Conservation (phyloP, 2,113 vertebrate species). For the Oryzias curvinotus region DNA sequence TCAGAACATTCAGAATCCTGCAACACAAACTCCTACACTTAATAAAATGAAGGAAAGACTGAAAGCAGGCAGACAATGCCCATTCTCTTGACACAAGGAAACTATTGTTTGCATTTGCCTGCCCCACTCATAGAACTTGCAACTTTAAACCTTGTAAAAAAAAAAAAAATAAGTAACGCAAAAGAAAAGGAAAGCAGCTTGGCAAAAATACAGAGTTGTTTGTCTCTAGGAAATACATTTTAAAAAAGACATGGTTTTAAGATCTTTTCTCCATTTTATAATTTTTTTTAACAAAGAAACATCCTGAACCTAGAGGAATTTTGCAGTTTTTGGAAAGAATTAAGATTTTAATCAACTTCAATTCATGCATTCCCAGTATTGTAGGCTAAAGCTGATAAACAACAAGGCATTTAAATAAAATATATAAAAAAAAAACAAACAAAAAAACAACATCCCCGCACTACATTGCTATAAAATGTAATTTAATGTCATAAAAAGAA, state of each 20-base stretch:
- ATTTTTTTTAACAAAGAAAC: neutral
- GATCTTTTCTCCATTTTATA: neutral
- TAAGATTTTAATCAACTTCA: no score
- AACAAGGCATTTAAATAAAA: no score
- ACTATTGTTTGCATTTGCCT: slow-evolving; percentile 62
- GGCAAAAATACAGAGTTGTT: slow-evolving; percentile 28
- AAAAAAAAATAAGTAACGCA: neutral
- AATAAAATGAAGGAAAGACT: slow-evolving; percentile 66
- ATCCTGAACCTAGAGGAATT: no score
- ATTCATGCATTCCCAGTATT: no score
- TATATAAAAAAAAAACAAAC: no score
- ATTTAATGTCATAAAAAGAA: no score
- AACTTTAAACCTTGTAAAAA: slow-evolving; percentile 42
- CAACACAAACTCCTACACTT: slow-evolving; percentile 69
- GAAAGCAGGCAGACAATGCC: slow-evolving; percentile 45
- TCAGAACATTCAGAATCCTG: slow-evolving; percentile 60
- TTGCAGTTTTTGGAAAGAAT: no score
- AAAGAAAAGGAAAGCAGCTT: slow-evolving; percentile 27
- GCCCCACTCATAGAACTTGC: slow-evolving; percentile 39
- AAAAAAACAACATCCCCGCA: no score
- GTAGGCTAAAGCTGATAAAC: no score
- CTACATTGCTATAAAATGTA: no score
- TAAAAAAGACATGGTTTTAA: slow-evolving; percentile 15
- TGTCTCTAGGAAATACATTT: slow-evolving; percentile 31
- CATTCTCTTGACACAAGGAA: slow-evolving; percentile 68